Evolutionary conservation across 1,140 invertebrate species (phyloP).

Genomic region (Drosophila suzukii): DNA sequence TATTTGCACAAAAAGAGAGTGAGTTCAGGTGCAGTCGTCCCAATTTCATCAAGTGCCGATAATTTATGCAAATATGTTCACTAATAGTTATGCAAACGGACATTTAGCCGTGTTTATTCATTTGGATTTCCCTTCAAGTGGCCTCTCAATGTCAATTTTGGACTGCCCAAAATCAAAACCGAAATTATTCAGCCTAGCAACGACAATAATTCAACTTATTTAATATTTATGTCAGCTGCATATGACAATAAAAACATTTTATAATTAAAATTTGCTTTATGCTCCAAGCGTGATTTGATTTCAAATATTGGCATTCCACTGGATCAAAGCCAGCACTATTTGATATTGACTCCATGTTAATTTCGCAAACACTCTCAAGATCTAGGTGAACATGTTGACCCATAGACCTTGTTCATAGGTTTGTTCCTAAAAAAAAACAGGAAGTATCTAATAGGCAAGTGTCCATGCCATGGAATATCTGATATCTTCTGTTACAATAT

Average conservation of each 20-base stretch:
- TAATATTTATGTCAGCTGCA: slow-evolving; percentile 57
- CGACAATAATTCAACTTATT: slow-evolving; percentile 23
- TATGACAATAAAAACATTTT: slow-evolving; percentile 35
- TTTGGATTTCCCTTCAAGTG: slow-evolving; percentile 47
- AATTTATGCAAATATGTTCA: slow-evolving; percentile 56
- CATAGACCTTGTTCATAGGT: slow-evolving; percentile 17
- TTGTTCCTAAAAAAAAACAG: not conserved
- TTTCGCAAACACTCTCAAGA: slow-evolving; percentile 34
- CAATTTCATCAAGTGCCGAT: slow-evolving; percentile 58
- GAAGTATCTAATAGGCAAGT: not conserved
- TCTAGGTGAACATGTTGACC: slow-evolving; percentile 39
- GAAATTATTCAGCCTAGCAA: slow-evolving; percentile 24
- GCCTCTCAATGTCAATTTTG: slow-evolving; percentile 50
- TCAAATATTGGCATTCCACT: slow-evolving; percentile 40
- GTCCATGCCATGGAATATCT: too few species aligned
- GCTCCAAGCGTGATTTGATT: slow-evolving; percentile 46
- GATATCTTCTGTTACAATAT: not conserved
- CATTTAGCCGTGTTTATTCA: slow-evolving; percentile 29
- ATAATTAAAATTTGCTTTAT: slow-evolving; percentile 62
- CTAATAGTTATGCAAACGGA: slow-evolving; percentile 47
- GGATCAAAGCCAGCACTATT: slow-evolving; percentile 32
- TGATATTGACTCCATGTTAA: slow-evolving; percentile 34
- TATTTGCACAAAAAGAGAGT: slow-evolving; percentile 63
- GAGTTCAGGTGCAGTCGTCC: slow-evolving; percentile 50
- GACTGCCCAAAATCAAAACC: slow-evolving; percentile 38